Evolutionary conservation across 2,888 invertebrate genomes (phyloP).

Genomic region (Scaptomyza caliginosa): DNA sequence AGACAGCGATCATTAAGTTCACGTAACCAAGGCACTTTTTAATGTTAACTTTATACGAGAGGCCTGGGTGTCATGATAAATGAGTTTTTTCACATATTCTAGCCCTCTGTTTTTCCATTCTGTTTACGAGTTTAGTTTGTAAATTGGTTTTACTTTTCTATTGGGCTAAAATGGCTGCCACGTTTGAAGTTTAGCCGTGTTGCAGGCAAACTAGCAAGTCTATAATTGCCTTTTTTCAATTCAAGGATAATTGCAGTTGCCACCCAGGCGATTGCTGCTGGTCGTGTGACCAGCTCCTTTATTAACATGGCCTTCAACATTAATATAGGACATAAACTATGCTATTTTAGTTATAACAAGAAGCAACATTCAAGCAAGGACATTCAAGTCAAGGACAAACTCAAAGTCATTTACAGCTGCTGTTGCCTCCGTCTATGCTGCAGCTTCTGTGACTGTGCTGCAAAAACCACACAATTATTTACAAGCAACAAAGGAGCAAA

Average conservation of each 20-base stretch:
- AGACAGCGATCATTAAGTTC: constrained; percentile 48
- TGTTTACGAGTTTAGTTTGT: constrained; percentile 32
- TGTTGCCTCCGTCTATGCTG: constrained; percentile 54
- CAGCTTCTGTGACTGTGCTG: constrained; percentile 55
- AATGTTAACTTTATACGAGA: constrained; percentile 35
- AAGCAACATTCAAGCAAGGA: constrained; percentile 29
- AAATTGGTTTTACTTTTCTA: constrained; percentile 73
- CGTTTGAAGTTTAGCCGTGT: constrained; percentile 58
- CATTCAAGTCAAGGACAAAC: constrained; percentile 42
- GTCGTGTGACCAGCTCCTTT: constrained; percentile 70
- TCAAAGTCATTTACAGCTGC: constrained; percentile 70
- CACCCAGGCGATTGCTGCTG: constrained; percentile 69
- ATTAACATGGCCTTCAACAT: constrained; percentile 44
- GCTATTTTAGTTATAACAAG: constrained; percentile 7
- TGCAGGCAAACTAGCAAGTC: constrained; percentile 7
- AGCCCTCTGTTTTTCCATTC: constrained; percentile 1
- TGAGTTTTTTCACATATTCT: constrained; percentile 54
- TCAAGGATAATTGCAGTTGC: constrained; percentile 56
- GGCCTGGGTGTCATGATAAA: constrained; percentile 73
- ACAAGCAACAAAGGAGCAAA: constrained; percentile 55
- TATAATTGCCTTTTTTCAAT: constrained; percentile 25
- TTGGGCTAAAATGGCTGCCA: constrained; percentile 55
- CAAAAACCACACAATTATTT: constrained; percentile 73
- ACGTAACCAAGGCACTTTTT: constrained; percentile 26
- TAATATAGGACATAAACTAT: background rate